Percentiles rank a stretch among this genome's conserved stretches.
Conservation (phyloP, 2,797 vertebrate species). For the Macroramphosus scolopax region DNA sequence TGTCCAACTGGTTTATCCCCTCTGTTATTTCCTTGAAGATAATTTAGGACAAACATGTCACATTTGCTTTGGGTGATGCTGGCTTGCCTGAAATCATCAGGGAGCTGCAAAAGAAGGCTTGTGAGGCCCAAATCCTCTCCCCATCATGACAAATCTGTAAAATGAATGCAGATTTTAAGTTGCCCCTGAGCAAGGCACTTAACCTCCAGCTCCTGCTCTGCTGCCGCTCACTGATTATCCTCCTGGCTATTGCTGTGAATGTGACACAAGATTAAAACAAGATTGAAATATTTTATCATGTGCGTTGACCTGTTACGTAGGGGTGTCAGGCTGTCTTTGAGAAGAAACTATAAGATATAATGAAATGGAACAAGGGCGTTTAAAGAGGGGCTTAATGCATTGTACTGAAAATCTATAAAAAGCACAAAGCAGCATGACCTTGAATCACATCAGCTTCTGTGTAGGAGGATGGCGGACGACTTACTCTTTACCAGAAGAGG, state of each 20-base stretch:
- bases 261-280: slow-evolving; percentile 53
- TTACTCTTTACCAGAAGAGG: slow-evolving; percentile 63
- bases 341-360: slow-evolving; percentile 46
- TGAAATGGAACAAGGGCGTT: slow-evolving; percentile 47
- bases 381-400: slow-evolving; percentile 44
- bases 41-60: slow-evolving; percentile 20
- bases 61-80: slow-evolving; percentile 35
- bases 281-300: slow-evolving; percentile 42
- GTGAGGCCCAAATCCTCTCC: slow-evolving; percentile 4
- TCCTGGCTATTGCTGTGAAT: slow-evolving; percentile 37
- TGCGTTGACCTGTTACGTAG: slow-evolving; percentile 33
- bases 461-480: neutral
- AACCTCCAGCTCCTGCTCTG: slow-evolving; percentile 5
- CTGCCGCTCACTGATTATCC: slow-evolving; percentile 19
- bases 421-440: slow-evolving; percentile 54
- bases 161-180: slow-evolving; percentile 4
- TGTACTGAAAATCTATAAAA: slow-evolving; percentile 39
- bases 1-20: too few relatives aligned
- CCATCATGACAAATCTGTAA: slow-evolving; percentile 23
- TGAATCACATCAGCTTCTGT: slow-evolving; percentile 44
- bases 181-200: slow-evolving; percentile 25
- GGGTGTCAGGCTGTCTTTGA: slow-evolving; percentile 28
- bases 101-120: slow-evolving; percentile 19
- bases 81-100: slow-evolving; percentile 34
- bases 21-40: slow-evolving; percentile 10